A percentile compares a stretch with the other conserved stretches of the same genome.
Evolutionary conservation across 2,113 vertebrate species (phyloP).

Genomic region (Paralichthys olivaceus): DNA sequence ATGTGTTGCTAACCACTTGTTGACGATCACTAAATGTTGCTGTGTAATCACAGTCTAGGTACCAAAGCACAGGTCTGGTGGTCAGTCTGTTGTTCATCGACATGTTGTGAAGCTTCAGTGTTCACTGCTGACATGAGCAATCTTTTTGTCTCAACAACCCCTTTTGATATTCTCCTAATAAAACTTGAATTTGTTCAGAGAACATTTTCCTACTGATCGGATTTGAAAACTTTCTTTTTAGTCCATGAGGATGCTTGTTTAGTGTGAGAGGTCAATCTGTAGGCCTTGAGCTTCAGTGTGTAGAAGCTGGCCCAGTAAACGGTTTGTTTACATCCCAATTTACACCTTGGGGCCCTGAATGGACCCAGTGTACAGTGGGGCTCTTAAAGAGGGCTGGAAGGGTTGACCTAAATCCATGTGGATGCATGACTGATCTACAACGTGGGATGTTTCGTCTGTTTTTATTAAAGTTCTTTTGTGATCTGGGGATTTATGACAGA

Average conservation of each 20-base stretch:
- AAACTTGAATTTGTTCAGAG: background rate
- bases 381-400: conserved; percentile 33
- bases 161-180: background rate
- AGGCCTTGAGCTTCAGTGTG: conserved; percentile 25
- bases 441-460: conserved; percentile 21
- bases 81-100: background rate
- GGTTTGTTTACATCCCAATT: conserved; percentile 71
- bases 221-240: conserved; percentile 17
- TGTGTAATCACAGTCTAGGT: background rate
- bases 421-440: conserved; percentile 22
- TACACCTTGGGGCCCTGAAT: conserved; percentile 62
- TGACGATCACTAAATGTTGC: background rate
- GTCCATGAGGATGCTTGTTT: conserved; percentile 30
- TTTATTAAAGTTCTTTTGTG: background rate
- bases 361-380: conserved; percentile 45
- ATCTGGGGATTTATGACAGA: background rate
- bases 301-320: conserved; percentile 48
- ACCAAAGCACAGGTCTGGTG: background rate
- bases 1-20: background rate
- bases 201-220: conserved; percentile 5
- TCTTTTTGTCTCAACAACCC: background rate
- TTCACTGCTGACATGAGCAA: background rate
- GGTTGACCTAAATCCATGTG: conserved; percentile 52
- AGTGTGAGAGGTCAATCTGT: conserved; percentile 47
- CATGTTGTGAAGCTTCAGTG: background rate